Conservation (phyloP, 2,113 vertebrate genomes). For the Hyaena hyaena region DNA sequence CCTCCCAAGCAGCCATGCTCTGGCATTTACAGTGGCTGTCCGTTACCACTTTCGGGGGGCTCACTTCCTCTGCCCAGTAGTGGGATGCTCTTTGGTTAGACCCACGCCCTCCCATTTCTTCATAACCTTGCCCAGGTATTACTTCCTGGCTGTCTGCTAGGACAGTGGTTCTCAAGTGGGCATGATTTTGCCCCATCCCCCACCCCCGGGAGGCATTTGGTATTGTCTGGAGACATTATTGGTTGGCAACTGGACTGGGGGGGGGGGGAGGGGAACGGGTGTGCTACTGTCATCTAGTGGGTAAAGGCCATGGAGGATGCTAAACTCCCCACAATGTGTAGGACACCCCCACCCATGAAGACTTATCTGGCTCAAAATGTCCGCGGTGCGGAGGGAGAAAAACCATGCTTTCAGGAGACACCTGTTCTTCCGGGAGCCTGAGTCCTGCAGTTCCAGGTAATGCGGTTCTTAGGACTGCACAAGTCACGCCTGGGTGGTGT, state of each 20-base stretch:
- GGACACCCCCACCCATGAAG: background rate
- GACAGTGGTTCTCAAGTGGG: background rate
- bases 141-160: background rate
- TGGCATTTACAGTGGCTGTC: too few relatives aligned
- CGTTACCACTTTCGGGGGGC: accelerated
- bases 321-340: background rate
- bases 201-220: background rate
- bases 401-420: background rate
- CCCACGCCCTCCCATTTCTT: background rate
- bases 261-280: accelerated
- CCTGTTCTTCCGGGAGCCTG: background rate
- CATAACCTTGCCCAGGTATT: background rate
- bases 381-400: background rate
- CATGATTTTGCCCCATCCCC: background rate
- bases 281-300: background rate
- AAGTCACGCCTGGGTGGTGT: accelerated
- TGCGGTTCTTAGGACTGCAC: background rate
- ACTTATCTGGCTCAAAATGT: too few relatives aligned
- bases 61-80: background rate
- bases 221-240: background rate
- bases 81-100: background rate
- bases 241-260: background rate
- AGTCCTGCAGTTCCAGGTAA: background rate
- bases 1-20: accelerated
- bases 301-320: background rate